Percentiles rank a stretch among this genome's conserved stretches.
phyloP scores from a whole-genome alignment of 2,113 vertebrate species.

The Nyctibius bracteatus region DNA sequence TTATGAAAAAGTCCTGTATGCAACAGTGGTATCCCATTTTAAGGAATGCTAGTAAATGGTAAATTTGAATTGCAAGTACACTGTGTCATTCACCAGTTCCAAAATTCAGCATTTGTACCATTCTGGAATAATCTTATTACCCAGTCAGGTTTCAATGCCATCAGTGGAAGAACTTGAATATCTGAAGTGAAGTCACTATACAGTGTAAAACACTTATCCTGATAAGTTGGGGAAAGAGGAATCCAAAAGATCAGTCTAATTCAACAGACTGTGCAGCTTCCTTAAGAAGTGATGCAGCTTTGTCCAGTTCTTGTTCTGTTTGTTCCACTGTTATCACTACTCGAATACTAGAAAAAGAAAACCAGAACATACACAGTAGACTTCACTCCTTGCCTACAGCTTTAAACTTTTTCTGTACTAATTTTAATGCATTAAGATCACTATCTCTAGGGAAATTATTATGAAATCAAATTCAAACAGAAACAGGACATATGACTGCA shows the following conservation, averaged over 20 bases:
- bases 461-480: neutral
- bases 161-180: neutral
- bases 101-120: neutral
- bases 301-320: slow-evolving; percentile 85
- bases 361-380: neutral
- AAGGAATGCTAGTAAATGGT: neutral
- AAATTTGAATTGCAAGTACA: slow-evolving; percentile 1
- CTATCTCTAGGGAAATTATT: neutral
- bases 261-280: slow-evolving; percentile 78
- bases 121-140: neutral
- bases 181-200: neutral
- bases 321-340: slow-evolving; percentile 91
- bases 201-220: neutral
- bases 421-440: neutral
- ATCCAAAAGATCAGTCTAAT: slow-evolving; percentile 41
- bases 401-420: neutral
- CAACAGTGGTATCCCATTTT: slow-evolving; percentile 5
- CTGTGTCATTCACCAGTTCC: neutral
- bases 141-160: neutral
- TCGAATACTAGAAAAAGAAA: slow-evolving; percentile 80
- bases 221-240: neutral
- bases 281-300: slow-evolving; percentile 80
- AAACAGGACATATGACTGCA: neutral
- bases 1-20: neutral
- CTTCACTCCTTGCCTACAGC: neutral